phyloP scores from a whole-genome alignment of 2,888 invertebrate genomes.

The Resseliella maxima region DNA sequence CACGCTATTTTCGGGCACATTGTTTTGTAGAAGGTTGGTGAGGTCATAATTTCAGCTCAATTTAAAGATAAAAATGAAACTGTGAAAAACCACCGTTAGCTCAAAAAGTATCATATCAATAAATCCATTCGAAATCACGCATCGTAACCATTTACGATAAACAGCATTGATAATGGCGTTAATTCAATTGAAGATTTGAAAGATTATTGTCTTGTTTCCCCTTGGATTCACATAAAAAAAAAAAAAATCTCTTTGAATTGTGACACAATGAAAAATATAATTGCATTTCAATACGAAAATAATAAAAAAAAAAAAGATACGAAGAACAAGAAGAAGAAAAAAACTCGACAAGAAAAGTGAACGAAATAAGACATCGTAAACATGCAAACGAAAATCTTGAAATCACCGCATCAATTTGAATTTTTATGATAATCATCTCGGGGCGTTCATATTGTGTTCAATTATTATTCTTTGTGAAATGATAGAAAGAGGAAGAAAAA shows the following conservation, averaged over 20 bases:
- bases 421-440: neutral
- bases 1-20: neutral
- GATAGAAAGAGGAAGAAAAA: too few relatives aligned
- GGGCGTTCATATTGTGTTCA: neutral
- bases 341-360: too few relatives aligned
- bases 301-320: too few relatives aligned
- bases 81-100: neutral
- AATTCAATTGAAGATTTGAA: neutral
- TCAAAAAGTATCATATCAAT: neutral
- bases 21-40: neutral
- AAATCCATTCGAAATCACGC: neutral
- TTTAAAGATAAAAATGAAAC: neutral
- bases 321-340: neutral
- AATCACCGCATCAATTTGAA: constrained; percentile 1
- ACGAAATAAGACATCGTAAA: neutral
- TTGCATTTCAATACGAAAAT: neutral
- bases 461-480: neutral
- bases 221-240: neutral
- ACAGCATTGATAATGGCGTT: neutral
- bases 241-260: neutral
- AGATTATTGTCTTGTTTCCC: neutral
- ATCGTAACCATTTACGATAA: neutral
- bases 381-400: neutral
- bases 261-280: neutral
- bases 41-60: neutral